Evolutionary conservation across 2,797 vertebrate species (phyloP).

Genomic region (Pogoniulus pusillus): DNA sequence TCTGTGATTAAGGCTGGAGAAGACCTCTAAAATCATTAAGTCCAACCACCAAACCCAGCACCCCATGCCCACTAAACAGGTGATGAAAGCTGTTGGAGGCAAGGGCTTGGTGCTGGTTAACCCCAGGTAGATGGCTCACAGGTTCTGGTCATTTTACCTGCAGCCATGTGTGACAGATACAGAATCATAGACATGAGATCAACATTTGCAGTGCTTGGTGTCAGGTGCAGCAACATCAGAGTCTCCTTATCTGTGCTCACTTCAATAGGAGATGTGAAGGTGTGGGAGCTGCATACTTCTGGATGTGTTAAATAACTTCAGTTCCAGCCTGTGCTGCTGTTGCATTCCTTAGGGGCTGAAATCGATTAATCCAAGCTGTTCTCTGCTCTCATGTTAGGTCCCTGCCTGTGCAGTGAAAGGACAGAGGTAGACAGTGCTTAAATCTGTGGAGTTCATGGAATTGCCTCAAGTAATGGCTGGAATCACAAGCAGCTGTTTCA

Average conservation of each 20-base stretch:
- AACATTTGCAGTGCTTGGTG: not conserved
- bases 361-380: not conserved
- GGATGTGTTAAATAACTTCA: not conserved
- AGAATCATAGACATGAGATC: not conserved
- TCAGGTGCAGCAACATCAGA: not conserved
- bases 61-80: no score
- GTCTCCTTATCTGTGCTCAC: not conserved
- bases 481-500: constrained; percentile 29
- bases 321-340: not conserved
- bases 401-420: constrained; percentile 3
- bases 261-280: not conserved
- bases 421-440: not conserved
- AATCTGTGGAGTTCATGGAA: not conserved
- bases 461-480: not conserved
- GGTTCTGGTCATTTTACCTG: not conserved
- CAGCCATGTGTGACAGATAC: not conserved
- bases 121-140: not conserved
- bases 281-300: not conserved
- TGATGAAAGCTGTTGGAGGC: not conserved
- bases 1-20: no score
- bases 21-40: no score
- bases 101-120: not conserved
- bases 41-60: no score
- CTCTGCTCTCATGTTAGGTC: not conserved
- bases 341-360: not conserved